Evolutionary conservation across 2,797 vertebrate genomes (phyloP).

Genomic region (Eulemur coronatus): DNA sequence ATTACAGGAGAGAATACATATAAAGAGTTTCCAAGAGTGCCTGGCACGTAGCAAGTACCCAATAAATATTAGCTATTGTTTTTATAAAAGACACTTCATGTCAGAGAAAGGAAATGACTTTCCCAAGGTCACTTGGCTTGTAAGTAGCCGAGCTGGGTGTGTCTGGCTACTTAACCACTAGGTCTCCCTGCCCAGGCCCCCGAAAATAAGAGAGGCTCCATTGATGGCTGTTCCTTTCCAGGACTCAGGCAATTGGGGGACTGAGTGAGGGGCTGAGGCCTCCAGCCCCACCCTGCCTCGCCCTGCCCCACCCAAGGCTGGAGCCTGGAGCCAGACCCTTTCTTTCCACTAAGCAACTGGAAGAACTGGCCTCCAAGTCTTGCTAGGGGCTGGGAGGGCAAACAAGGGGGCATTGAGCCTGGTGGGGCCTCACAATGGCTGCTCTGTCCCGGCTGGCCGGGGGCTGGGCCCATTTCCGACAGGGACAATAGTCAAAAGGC

Average conservation of each 20-base stretch:
- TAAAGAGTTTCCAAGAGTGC: neutral
- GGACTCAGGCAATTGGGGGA: neutral
- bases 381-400: constrained; percentile 65
- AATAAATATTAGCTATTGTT: neutral
- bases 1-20: neutral
- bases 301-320: constrained; percentile 46
- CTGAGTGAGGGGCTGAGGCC: neutral
- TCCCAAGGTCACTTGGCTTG: constrained; percentile 40
- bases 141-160: neutral
- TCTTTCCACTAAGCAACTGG: constrained; percentile 70
- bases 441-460: constrained; percentile 82
- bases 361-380: constrained; percentile 71
- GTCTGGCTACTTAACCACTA: neutral
- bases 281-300: neutral
- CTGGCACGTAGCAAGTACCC: neutral
- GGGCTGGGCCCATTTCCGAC: constrained; percentile 82
- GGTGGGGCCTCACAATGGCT: constrained; percentile 83
- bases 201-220: neutral
- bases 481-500: constrained; percentile 86
- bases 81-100: neutral
- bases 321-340: constrained; percentile 38
- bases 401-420: constrained; percentile 86
- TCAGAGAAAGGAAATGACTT: constrained; percentile 52
- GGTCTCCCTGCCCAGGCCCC: neutral
- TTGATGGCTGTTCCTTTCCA: neutral